Evolutionary conservation across 2,113 vertebrate species (phyloP).

Genomic region (Laticauda laticaudata): DNA sequence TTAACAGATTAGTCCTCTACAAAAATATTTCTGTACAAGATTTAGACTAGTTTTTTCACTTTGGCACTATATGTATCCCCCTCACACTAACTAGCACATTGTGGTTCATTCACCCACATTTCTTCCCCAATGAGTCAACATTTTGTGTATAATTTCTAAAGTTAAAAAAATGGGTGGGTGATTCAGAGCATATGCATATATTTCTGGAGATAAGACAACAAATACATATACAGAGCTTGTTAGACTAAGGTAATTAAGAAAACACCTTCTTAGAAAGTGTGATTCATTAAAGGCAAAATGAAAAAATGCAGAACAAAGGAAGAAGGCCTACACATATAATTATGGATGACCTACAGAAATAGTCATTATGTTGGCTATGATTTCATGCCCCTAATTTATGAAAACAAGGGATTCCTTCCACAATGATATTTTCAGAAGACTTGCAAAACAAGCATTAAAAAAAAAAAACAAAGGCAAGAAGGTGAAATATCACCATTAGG

Average conservation of each 20-base stretch:
- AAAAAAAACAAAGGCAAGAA: neutral
- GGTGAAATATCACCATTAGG: neutral
- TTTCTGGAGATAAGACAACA: neutral
- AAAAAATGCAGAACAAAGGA: neutral
- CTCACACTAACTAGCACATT: neutral
- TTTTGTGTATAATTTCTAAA: neutral
- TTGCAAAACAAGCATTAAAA: neutral
- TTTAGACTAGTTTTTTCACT: neutral
- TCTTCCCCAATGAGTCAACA: neutral
- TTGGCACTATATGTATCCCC: neutral
- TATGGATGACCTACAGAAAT: slow-evolving; percentile 4
- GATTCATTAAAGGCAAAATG: neutral
- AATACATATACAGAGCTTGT: neutral
- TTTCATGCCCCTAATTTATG: neutral
- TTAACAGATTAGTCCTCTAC: neutral
- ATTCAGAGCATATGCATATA: neutral
- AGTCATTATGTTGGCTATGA: neutral
- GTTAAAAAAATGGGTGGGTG: neutral
- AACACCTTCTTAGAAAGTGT: neutral
- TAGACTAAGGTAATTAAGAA: neutral
- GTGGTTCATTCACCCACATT: neutral
- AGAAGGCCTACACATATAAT: neutral
- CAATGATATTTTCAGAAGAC: neutral
- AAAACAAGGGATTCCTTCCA: slow-evolving; percentile 11
- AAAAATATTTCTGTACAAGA: neutral